phyloP scores from a whole-genome alignment of 2,113 vertebrate species.

The Apteryx owenii region DNA sequence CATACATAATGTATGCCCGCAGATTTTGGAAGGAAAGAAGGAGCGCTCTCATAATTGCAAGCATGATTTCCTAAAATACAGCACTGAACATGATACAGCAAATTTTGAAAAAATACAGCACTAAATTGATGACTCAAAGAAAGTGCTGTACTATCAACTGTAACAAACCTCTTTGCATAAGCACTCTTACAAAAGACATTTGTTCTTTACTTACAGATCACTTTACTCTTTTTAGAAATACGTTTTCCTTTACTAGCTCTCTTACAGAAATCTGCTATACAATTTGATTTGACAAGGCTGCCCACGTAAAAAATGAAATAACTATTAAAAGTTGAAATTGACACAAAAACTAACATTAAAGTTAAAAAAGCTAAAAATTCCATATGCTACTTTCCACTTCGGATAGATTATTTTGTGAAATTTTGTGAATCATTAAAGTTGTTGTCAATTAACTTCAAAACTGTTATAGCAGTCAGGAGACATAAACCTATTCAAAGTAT shows the following conservation, averaged over 20 bases:
- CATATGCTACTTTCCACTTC: background rate
- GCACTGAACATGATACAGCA: background rate
- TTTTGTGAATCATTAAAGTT: background rate
- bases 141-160: background rate
- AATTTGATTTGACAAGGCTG: background rate
- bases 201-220: background rate
- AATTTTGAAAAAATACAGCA: background rate
- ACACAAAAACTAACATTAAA: background rate
- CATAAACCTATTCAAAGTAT: background rate
- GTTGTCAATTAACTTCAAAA: background rate
- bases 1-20: background rate
- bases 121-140: constrained; percentile 21
- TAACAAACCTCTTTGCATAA: background rate
- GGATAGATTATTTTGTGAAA: background rate
- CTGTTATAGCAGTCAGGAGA: background rate
- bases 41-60: background rate
- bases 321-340: background rate
- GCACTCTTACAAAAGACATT: background rate
- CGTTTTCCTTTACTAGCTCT: background rate
- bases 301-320: background rate
- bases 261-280: background rate
- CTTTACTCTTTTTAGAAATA: background rate
- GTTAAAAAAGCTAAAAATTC: background rate
- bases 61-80: background rate
- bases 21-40: background rate